Evolutionary conservation across 2,797 vertebrate species (phyloP).

Genomic region (Gallinago stenura): DNA sequence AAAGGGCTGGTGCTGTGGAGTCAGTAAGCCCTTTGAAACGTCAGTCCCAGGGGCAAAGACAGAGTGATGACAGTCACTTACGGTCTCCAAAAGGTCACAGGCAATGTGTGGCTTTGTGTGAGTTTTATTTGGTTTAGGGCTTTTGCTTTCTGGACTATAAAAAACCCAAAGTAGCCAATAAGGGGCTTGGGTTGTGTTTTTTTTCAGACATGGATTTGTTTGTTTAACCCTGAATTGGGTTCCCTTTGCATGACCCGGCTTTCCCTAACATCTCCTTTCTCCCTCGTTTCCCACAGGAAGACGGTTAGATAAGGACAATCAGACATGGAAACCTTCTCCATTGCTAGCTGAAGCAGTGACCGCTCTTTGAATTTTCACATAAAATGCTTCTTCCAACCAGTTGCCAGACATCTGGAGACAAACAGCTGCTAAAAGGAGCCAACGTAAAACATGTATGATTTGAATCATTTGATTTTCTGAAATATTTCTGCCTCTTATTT

Average conservation of each 20-base stretch:
- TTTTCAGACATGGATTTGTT: not conserved
- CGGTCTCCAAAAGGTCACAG: not conserved
- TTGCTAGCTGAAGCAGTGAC: not conserved
- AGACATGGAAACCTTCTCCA: not conserved
- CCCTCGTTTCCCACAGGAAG: not conserved
- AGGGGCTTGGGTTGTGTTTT: not conserved
- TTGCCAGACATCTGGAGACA: slow-evolving; percentile 43
- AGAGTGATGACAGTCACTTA: not conserved
- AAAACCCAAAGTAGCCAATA: not conserved
- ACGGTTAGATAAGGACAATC: not conserved
- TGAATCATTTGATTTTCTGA: not conserved
- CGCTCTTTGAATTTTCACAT: not conserved
- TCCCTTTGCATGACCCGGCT: not conserved
- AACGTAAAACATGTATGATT: not conserved
- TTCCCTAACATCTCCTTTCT: not conserved
- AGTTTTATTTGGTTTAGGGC: not conserved
- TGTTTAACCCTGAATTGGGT: not conserved
- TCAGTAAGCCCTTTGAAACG: not conserved
- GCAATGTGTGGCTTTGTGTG: not conserved
- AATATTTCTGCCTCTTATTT: not conserved
- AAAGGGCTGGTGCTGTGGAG: not conserved
- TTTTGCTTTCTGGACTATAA: not conserved
- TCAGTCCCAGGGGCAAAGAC: not conserved
- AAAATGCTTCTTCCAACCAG: not conserved
- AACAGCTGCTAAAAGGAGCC: not conserved